A percentile compares a stretch with the other conserved stretches of the same genome.
These are phyloP conservation scores for Capromys pilorides DNA, from an alignment of 2,797 vertebrate genomes.

Conservation along the genomic window DNA sequence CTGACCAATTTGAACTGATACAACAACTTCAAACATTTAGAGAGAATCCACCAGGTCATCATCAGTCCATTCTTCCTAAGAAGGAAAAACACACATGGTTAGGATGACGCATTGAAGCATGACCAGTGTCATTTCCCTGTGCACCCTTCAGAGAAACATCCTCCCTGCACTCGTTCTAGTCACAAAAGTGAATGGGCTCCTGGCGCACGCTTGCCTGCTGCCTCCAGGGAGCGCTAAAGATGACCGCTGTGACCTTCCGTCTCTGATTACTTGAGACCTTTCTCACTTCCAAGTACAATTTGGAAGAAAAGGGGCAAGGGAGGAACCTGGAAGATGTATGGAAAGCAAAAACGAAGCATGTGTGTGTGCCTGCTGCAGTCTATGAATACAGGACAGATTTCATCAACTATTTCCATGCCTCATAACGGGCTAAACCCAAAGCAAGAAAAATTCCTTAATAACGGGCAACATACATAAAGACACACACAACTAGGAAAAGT, in stretches of 20 bases:
- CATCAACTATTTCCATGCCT: not conserved
- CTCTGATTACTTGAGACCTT: not conserved
- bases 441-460: conserved; percentile 22
- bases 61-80: conserved; percentile 93
- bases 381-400: not conserved
- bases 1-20: conserved; percentile 27
- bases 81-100: conserved; percentile 12
- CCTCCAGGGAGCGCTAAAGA: not conserved
- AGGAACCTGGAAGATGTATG: not conserved
- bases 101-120: conserved; percentile 27
- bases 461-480: not conserved
- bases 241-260: not conserved
- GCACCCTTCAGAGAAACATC: not conserved
- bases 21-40: conserved; percentile 64
- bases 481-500: not conserved
- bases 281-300: not conserved
- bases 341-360: not conserved
- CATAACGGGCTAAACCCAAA: not conserved
- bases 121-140: not conserved
- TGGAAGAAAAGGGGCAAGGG: not conserved
- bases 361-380: not conserved
- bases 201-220: not conserved
- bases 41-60: conserved; percentile 88
- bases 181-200: not conserved
- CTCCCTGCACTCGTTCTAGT: not conserved